Evolutionary conservation across 1,140 invertebrate species (phyloP).

Genomic region (Stenopsyche tienmushanensis): DNA sequence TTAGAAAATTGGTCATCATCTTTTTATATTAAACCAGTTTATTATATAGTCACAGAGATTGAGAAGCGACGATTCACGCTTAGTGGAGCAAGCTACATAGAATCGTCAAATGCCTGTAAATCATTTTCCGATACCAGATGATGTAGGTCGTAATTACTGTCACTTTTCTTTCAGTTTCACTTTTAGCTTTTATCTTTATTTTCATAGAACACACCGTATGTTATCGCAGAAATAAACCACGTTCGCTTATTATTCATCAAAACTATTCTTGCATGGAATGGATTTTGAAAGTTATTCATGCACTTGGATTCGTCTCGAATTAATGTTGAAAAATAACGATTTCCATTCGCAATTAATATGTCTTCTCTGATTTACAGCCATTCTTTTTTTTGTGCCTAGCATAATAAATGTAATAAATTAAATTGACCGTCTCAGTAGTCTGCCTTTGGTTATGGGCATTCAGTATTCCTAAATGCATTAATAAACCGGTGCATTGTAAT

Average conservation of each 20-base stretch:
- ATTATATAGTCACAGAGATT: no score
- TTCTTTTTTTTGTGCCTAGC: not conserved
- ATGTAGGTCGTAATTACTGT: not conserved
- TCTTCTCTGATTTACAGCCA: no score
- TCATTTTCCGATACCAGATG: no score
- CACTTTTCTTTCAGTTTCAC: not conserved
- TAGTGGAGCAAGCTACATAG: no score
- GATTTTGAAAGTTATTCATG: no score
- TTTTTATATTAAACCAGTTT: no score
- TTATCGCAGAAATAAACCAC: not conserved
- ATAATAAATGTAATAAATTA: not conserved
- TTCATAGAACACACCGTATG: not conserved
- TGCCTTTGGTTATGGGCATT: no score
- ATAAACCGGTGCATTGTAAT: not conserved
- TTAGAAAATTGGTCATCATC: no score
- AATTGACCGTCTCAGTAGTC: not conserved
- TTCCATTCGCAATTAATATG: not conserved
- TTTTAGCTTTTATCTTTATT: not conserved
- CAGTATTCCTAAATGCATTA: not conserved
- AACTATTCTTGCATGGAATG: not conserved
- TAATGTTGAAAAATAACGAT: no score
- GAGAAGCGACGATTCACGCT: no score
- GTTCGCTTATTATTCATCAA: not conserved
- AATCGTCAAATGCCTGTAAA: no score
- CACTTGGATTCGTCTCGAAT: no score